Conservation (phyloP, 1,140 invertebrate genomes). For the Drosophila sp. region DNA sequence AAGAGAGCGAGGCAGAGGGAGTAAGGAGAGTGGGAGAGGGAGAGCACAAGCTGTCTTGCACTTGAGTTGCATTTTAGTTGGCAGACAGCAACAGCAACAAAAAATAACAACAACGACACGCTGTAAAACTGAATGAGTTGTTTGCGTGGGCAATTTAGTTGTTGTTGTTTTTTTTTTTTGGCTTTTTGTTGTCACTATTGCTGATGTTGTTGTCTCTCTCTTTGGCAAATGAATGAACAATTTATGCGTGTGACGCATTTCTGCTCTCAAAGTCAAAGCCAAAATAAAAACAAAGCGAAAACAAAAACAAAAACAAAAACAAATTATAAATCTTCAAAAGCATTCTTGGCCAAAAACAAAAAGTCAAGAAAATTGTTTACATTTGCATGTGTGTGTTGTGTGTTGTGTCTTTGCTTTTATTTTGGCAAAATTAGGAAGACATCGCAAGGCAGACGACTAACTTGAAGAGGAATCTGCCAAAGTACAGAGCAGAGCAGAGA, state of each 20-base stretch:
- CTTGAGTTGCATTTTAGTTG: constrained; percentile 62
- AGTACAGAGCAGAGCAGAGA: constrained; percentile 6
- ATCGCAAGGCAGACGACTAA: constrained; percentile 32
- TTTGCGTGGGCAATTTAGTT: constrained; percentile 63
- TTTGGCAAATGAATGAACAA: constrained; percentile 75
- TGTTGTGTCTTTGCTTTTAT: constrained; percentile 34
- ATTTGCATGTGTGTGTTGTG: constrained; percentile 9
- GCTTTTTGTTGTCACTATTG: constrained; percentile 19
- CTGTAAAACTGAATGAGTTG: constrained; percentile 60
- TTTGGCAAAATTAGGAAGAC: constrained; percentile 58
- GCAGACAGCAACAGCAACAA: constrained; percentile 25
- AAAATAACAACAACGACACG: constrained; percentile 10
- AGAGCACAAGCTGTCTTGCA: constrained; percentile 45
- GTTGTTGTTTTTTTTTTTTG: constrained; percentile 23
- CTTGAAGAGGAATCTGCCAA: constrained; percentile 42
- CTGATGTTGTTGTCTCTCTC: constrained; percentile 48
- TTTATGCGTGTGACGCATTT: constrained; percentile 78
- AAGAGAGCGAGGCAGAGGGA: neutral
- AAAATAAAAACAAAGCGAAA: constrained; percentile 60
- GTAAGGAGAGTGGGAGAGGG: neutral
- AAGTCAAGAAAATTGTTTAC: constrained; percentile 12
- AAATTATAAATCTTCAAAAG: constrained; percentile 81
- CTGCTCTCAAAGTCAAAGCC: constrained; percentile 78
- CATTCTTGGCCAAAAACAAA: constrained; percentile 61
- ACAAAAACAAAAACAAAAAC: constrained; percentile 61